A percentile compares a stretch with the other conserved stretches of the same genome.
These are phyloP conservation scores for Thymallus thymallus DNA, from an alignment of 2,113 vertebrate species.

Conservation along the genomic window DNA sequence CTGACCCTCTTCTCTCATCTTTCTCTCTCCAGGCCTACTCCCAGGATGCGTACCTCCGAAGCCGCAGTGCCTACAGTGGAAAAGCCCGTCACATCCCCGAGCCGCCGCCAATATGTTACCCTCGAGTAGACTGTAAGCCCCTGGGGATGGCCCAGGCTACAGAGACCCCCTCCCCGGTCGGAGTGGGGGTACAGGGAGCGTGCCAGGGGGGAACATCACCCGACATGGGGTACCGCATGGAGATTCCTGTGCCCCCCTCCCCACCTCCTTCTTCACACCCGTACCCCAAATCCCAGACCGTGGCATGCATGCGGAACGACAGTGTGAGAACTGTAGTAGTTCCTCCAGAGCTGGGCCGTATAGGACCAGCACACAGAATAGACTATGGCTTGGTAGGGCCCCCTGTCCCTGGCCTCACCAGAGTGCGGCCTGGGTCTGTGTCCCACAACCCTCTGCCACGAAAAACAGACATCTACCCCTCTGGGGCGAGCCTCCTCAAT, in stretches of 20 bases:
- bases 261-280: slow-evolving; percentile 69
- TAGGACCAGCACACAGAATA: slow-evolving; percentile 80
- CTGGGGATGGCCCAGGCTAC: slow-evolving; percentile 79
- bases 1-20: slow-evolving; percentile 51
- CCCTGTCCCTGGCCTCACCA: slow-evolving; percentile 69
- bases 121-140: slow-evolving; percentile 81
- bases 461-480: slow-evolving; percentile 66
- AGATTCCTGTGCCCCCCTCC: slow-evolving; percentile 91
- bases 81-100: slow-evolving; percentile 93
- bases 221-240: slow-evolving; percentile 88
- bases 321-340: slow-evolving; percentile 89
- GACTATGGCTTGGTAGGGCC: slow-evolving; percentile 68
- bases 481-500: slow-evolving; percentile 69
- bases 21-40: slow-evolving; percentile 86
- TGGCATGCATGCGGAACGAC: slow-evolving; percentile 90
- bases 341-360: slow-evolving; percentile 82
- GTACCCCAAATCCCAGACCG: slow-evolving; percentile 85
- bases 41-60: slow-evolving; percentile 97
- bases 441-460: slow-evolving; percentile 80
- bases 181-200: slow-evolving; percentile 67
- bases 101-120: slow-evolving; percentile 90
- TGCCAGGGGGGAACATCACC: slow-evolving; percentile 59
- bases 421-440: slow-evolving; percentile 76
- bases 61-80: slow-evolving; percentile 91
- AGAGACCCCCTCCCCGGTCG: slow-evolving; percentile 67